Evolutionary conservation across 2,888 invertebrate genomes (phyloP).

Genomic region (Agrypnus murinus): DNA sequence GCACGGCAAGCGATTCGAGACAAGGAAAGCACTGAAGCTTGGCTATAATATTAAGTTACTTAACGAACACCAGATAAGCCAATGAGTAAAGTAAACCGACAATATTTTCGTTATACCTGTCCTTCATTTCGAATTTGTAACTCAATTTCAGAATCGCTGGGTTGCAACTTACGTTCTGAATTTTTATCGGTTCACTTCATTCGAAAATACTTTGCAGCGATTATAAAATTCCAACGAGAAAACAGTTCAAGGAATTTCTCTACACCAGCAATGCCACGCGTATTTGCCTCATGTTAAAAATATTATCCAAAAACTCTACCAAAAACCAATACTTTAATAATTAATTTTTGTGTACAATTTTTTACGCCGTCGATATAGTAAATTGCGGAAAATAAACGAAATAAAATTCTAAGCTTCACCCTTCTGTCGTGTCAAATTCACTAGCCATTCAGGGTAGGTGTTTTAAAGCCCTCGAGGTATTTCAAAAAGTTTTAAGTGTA

Average conservation of each 20-base stretch:
- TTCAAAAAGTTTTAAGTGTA: conserved; percentile 21
- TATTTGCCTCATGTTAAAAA: conserved; percentile 2
- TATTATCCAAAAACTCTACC: not conserved
- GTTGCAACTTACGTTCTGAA: conserved; percentile 47
- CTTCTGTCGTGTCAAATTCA: conserved; percentile 1
- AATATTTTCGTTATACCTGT: conserved; percentile 67
- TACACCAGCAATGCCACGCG: not conserved
- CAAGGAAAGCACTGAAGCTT: conserved; percentile 59
- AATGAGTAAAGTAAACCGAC: conserved; percentile 68
- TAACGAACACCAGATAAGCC: conserved; percentile 68
- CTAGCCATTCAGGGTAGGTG: conserved; percentile 18
- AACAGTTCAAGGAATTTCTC: conserved; percentile 15
- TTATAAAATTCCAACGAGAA: conserved; percentile 28
- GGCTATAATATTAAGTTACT: conserved; percentile 68
- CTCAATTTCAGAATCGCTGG: conserved; percentile 53
- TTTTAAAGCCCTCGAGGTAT: conserved; percentile 15
- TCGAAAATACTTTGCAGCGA: conserved; percentile 36
- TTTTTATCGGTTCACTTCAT: conserved; percentile 42
- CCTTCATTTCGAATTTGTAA: conserved; percentile 53
- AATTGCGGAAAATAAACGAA: conserved; percentile 1
- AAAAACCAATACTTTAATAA: not conserved
- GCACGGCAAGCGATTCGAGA: conserved; percentile 57
- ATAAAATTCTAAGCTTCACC: conserved; percentile 6
- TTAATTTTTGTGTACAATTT: not conserved
- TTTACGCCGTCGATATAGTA: not conserved